Evolutionary conservation across 2,888 invertebrate genomes (phyloP).

Genomic region (Atrina japonica): DNA sequence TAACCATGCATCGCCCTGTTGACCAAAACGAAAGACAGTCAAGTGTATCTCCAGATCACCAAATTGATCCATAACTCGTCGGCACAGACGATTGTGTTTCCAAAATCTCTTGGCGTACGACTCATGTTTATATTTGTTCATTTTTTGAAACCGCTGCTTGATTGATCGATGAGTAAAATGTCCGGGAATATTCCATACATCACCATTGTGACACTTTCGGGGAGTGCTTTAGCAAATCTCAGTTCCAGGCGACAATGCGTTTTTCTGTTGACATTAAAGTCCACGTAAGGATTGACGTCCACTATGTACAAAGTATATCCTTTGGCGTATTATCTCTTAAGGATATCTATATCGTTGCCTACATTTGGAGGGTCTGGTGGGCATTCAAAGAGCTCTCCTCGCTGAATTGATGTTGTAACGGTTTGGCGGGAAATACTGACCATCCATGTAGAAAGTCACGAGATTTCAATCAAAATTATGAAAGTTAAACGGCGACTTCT

Average conservation of each 20-base stretch:
- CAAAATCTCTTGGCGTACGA: too few relatives aligned
- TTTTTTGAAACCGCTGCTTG: conserved; percentile 6
- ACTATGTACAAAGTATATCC: conserved; percentile 4
- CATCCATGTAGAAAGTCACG: conserved; percentile 42
- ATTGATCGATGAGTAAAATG: conserved; percentile 20
- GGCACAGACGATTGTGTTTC: too few relatives aligned
- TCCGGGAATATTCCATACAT: conserved; percentile 41
- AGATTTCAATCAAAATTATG: conserved; percentile 40
- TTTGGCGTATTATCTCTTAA: neutral
- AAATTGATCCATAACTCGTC: too few relatives aligned
- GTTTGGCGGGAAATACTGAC: conserved; percentile 41
- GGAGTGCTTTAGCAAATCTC: conserved; percentile 39
- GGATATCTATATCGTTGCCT: neutral
- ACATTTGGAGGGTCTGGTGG: conserved; percentile 44
- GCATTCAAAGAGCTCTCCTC: conserved; percentile 36
- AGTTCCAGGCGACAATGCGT: conserved; percentile 43
- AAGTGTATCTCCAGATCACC: too few relatives aligned
- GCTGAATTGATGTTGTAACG: conserved; percentile 44
- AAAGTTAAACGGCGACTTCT: conserved; percentile 45
- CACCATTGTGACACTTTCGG: conserved; percentile 37
- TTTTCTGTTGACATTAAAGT: conserved; percentile 36
- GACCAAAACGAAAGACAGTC: too few relatives aligned
- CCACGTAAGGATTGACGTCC: neutral
- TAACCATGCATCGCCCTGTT: neutral
- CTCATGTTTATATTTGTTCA: conserved; percentile 6